These are phyloP conservation scores for Nothoprocta pentlandii DNA, from an alignment of 2,113 vertebrate species.

Conservation along the genomic window DNA sequence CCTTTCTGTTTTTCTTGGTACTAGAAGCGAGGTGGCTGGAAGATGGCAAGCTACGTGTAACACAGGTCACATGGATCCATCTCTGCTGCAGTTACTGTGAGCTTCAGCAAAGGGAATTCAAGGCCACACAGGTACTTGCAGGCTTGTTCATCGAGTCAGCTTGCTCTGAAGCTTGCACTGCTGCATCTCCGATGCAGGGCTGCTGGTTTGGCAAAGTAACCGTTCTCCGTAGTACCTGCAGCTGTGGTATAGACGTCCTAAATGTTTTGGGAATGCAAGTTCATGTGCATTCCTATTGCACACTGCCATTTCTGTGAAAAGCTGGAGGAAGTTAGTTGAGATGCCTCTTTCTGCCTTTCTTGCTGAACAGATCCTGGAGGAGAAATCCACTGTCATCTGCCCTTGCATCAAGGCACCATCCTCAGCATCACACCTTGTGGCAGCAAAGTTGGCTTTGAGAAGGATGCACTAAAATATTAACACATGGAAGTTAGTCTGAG, in stretches of 20 bases:
- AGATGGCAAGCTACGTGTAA: neutral
- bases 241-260: neutral
- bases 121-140: accelerated
- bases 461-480: neutral
- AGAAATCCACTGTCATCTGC: neutral
- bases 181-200: accelerated
- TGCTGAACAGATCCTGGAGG: neutral
- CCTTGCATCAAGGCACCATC: accelerated
- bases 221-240: accelerated
- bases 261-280: neutral
- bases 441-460: neutral
- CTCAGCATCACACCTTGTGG: neutral
- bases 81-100: accelerated
- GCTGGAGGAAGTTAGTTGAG: neutral
- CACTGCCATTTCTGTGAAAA: accelerated
- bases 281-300: neutral
- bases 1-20: neutral
- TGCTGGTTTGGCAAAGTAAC: neutral
- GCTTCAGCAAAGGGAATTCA: neutral
- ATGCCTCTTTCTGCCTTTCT: neutral
- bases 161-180: neutral
- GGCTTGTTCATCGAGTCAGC: neutral
- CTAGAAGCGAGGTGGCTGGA: neutral
- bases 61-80: neutral
- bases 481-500: accelerated